Evolutionary conservation across 1,140 invertebrate genomes (phyloP), one percentile per base, ranked within the genome.

Genomic region (Zaprionus vittiger): DNA sequence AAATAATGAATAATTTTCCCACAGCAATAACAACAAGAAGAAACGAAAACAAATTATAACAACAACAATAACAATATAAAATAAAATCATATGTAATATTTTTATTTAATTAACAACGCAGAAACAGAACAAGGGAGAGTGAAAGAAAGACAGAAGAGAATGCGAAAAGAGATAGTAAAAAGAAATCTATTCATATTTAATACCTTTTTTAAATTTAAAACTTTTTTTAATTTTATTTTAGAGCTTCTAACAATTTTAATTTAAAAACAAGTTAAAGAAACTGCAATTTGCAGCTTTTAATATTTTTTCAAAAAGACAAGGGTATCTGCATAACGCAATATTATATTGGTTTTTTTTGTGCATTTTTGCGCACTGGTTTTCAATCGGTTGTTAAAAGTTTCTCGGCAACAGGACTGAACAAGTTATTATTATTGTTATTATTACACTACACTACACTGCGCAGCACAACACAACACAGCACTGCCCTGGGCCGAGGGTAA

Each of bases 381-480:
- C 61, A 79, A 80, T 80, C 74, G 75, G 34, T 75, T 80, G 66
- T 80, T 80, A 80, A 80, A 79, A 79, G 55, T 78, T 78, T 80
- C 41, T 60, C 55, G 54, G 20, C 47, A 66, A 65, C 28, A 67
- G 65, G 34, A 63, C 34, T 14, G 41, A 57, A 72, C 65, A 65
- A 73, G 44, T 62, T 80, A 54, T 61, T 63, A 54, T 64, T 77
- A 78, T 78, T 80, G 70, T 78, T 78, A 80, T 80, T 80, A 75
- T 80, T 74, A 78, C 78, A 78, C 70, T 78, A 74, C 61, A 80
- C 70, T 64, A 68, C 63, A 68, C 54, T 55, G 76, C 37, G 34
- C 70, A 69, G 17, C 41, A 49, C 47, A 22, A 20, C 17, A 22
- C 20, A 11, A 17, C 37, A 15, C 14, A 38, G 7, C 11, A 24